Evolutionary conservation across 2,113 vertebrate genomes (phyloP).

Genomic region (Misgurnus mizolepis): DNA sequence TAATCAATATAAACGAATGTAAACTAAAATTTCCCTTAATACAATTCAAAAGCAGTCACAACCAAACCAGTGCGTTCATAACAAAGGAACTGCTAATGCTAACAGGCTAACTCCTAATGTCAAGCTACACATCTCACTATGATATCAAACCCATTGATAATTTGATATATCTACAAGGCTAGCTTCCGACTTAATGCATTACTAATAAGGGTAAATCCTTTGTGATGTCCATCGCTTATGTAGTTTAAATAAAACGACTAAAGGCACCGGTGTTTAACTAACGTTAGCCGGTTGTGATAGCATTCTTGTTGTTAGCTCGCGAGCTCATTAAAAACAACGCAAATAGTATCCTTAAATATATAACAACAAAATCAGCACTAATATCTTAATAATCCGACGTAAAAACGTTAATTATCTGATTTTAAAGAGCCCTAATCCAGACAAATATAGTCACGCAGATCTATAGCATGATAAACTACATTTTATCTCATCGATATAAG

Average conservation of each 20-base stretch:
- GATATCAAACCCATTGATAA: not conserved
- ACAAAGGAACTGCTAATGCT: slow-evolving; percentile 32
- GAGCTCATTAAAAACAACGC: not conserved
- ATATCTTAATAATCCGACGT: slow-evolving; percentile 18
- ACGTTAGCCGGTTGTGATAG: slow-evolving; percentile 9
- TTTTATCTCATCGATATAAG: not conserved
- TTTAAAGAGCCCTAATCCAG: slow-evolving; percentile 9
- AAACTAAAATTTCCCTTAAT: not conserved
- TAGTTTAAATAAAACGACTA: not conserved
- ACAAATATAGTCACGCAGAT: slow-evolving; percentile 8
- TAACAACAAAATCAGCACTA: not conserved
- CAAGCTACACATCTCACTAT: slow-evolving; percentile 13
- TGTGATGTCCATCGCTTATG: not conserved
- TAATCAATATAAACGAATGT: not conserved
- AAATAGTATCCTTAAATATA: not conserved
- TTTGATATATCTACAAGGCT: not conserved
- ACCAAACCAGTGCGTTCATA: not conserved
- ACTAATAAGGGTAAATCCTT: not conserved
- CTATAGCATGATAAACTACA: not conserved
- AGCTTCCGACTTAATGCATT: not conserved
- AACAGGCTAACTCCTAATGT: slow-evolving; percentile 20
- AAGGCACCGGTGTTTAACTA: slow-evolving; percentile 9
- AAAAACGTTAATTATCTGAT: slow-evolving; percentile 19
- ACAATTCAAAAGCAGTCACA: not conserved
- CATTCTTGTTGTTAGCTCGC: slow-evolving; percentile 20